These are phyloP conservation scores for Peribatodes rhomboidaria DNA, from an alignment of 2,888 invertebrate species.

Conservation along the genomic window DNA sequence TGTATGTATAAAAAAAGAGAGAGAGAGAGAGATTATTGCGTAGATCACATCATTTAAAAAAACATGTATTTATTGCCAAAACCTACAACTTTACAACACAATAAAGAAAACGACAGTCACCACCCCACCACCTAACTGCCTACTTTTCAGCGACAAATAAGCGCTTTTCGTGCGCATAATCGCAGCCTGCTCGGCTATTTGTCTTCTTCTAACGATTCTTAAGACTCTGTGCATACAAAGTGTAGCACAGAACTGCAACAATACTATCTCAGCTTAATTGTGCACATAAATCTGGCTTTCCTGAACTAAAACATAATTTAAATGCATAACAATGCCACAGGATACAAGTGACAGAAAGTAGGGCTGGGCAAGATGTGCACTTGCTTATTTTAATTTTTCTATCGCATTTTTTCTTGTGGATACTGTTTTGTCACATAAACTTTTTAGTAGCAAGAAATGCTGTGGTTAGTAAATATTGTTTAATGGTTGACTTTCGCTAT, in stretches of 20 bases:
- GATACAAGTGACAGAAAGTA: conserved; percentile 9
- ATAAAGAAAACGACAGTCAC: too few species aligned
- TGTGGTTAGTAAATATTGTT: too few species aligned
- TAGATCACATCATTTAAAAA: too few species aligned
- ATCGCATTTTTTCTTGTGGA: not conserved
- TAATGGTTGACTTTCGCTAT: too few species aligned
- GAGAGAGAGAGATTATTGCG: too few species aligned
- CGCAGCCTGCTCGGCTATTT: conserved; percentile 10
- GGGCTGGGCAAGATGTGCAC: not conserved
- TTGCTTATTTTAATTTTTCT: not conserved
- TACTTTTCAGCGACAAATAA: too few species aligned
- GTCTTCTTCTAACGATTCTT: conserved; percentile 33
- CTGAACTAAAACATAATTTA: conserved; percentile 55
- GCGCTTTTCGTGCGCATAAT: conserved; percentile 1
- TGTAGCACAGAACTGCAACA: conserved; percentile 32
- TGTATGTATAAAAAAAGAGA: too few species aligned
- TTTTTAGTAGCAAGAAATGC: too few species aligned
- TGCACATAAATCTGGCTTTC: conserved; percentile 47
- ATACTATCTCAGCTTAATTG: conserved; percentile 48
- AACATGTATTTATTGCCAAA: too few species aligned
- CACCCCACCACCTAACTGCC: too few species aligned
- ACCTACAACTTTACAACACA: too few species aligned
- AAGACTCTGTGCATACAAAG: conserved; percentile 38
- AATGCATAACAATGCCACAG: conserved; percentile 51
- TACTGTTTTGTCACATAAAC: too few species aligned